Base-by-base conservation (phyloP, 2,113 vertebrate genomes). In the Brachyhypopomus occidentalis region DNA sequence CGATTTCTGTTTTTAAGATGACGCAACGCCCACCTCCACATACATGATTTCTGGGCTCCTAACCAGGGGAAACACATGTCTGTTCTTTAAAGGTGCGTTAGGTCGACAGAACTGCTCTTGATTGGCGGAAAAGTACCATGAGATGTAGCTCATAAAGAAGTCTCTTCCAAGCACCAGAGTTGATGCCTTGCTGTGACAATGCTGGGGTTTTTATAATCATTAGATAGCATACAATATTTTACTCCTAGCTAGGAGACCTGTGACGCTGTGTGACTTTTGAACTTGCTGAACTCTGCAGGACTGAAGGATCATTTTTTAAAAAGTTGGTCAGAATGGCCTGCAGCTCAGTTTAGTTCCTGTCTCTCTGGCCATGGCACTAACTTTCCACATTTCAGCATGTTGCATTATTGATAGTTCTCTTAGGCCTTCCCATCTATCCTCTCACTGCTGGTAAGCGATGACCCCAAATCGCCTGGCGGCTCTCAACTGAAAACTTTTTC, bases 401-500 rank as follows among this genome's bases (percentile, higher is more conserved):
- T 78, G 63, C 20, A 78, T 78, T 78, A 78, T 78, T 69, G 63
- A 78, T 78, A 56, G 25, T 22, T 23, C 16, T 55, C 75, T 20
- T 8, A 1, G 60, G 41, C 62, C 19, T 77, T 55, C 30, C 45
- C 45, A 30, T 67, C 25, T 5, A 52, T 77, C 27, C 23, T 66
- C 74, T 66, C 22, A 11, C 45, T 56, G 45, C 34, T 38, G 48
- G 36, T 34, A 77, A 64, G 23, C 27, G 75, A 64, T 77, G 23
- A 64, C 59, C 60, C 19, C 17, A 30, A 8, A 19, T n/a, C 60
- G 52, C 16, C 17, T 0, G 48, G 17, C 19, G 19, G 17, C 38
- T 25, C 41, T 77, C 38, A 45, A 4, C 41, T 41, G 36, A 70
- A n/a, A 70, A n/a, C 5, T 19, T 41, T 14, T 20, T 67, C 30